Evolutionary conservation across 1,140 invertebrate species (phyloP).

Genomic region (Thaumetopoea pityocampa): DNA sequence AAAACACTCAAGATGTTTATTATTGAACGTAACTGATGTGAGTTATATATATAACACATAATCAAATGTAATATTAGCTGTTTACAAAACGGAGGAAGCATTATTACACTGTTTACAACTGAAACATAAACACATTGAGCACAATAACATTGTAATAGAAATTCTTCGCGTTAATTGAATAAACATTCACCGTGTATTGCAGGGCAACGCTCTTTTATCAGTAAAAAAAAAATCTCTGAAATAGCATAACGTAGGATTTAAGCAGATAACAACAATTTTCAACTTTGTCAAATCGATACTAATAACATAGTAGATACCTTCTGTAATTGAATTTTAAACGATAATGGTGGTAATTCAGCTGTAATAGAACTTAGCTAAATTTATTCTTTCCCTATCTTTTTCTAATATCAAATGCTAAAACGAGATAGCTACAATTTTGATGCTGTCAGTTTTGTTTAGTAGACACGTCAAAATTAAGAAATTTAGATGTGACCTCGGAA

Average conservation of each 20-base stretch:
- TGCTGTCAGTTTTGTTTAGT: too few species aligned
- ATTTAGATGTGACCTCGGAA: too few species aligned
- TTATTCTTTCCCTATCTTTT: too few species aligned
- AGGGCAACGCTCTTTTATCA: constrained; percentile 27
- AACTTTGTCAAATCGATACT: too few species aligned
- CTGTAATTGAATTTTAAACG: too few species aligned
- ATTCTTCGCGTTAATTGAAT: constrained; percentile 22
- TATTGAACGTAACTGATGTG: constrained; percentile 7
- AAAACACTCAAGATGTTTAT: constrained; percentile 13
- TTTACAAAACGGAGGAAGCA: constrained; percentile 11
- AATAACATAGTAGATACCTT: too few species aligned
- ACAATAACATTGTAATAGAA: constrained; percentile 21
- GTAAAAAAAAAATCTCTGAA: constrained; percentile 9
- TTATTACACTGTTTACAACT: constrained; percentile 7
- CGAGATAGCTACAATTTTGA: too few species aligned
- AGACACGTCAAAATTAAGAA: too few species aligned
- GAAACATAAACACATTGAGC: constrained; percentile 3
- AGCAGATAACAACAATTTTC: constrained; percentile 3
- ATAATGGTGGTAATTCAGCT: too few species aligned
- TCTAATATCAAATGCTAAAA: too few species aligned
- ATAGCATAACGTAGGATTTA: constrained; percentile 7
- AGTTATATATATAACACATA: constrained; percentile 3
- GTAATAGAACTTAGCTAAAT: too few species aligned
- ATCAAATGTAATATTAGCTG: constrained; percentile 13
- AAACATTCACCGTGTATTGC: constrained; percentile 17